phyloP scores from a whole-genome alignment of 1,140 invertebrate species.

The Aphis gossypii region DNA sequence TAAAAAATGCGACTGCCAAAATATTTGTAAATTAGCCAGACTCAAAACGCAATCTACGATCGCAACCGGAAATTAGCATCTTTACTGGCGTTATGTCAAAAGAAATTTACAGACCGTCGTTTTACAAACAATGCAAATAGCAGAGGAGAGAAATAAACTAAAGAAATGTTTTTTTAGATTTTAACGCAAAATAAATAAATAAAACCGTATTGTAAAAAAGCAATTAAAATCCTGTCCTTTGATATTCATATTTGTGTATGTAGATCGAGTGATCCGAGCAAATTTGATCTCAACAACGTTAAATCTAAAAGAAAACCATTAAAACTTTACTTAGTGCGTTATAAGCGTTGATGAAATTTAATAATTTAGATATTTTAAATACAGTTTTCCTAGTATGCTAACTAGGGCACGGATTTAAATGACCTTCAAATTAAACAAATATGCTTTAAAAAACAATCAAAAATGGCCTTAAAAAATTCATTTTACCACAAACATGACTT shows the following conservation, averaged over 20 bases:
- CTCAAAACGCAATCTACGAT: slow-evolving; percentile 20
- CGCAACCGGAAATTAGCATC: slow-evolving; percentile 13
- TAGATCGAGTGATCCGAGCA: neutral
- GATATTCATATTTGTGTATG: neutral
- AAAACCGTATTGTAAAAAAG: neutral
- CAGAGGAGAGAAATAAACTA: neutral
- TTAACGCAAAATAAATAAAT: neutral
- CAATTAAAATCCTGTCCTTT: neutral
- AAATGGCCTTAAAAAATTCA: too few species aligned
- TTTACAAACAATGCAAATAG: neutral
- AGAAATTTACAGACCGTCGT: slow-evolving; percentile 7
- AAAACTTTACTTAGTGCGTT: neutral
- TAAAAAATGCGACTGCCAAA: slow-evolving; percentile 21
- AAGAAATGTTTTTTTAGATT: neutral
- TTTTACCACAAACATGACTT: too few species aligned
- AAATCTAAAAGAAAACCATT: neutral
- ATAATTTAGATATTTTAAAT: neutral
- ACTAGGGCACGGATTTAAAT: too few species aligned
- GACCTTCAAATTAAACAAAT: too few species aligned
- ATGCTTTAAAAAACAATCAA: too few species aligned
- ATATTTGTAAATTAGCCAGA: slow-evolving; percentile 38
- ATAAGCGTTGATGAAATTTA: neutral
- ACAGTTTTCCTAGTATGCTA: neutral
- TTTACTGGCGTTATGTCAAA: slow-evolving; percentile 21
- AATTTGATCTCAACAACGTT: neutral